Evolutionary conservation across 2,113 vertebrate genomes (phyloP), one percentile per base, ranked within the genome.

Genomic region (Cynopterus brachyotis): DNA sequence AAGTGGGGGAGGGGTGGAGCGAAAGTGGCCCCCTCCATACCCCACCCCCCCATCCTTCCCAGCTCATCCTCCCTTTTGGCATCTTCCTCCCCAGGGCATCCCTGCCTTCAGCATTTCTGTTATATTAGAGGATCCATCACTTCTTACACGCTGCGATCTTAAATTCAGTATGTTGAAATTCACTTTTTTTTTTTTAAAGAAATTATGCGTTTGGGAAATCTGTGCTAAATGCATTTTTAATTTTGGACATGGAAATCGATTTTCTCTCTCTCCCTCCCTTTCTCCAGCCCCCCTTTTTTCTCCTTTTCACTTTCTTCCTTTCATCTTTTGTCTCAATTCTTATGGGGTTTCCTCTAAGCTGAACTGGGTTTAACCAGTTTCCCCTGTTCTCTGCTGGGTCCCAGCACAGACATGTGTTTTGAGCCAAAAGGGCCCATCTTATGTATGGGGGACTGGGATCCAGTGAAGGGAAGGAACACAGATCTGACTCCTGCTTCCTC

Each of bases 191-290:
- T 66, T 40, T 53, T 64, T 50, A 35, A 89, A 75, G 37, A 93
- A 59, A 87, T 45, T 72, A 30, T 73, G 37, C 59, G 60, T 42
- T 45, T 83, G 80, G 94, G 57, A 79, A 69, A 87, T 75, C 24
- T 89, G 57, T 64, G 50, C 55, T 70, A 37, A 93, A 50, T 62
- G 16, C 17, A n/a, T 85, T 89, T 96, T 95, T 72, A 80, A 85
- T 69, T 82, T 69, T 66, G 30, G 72, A 66, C 30, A 35, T 20
- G 20, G 55, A 85, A 89, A 83, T 87, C 11, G 1, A 60, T 70
- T 85, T 59, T 84, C 6, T 26, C 20, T 26, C 1, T 79, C 20
- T 7, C 32, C 32, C 5, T n/a, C 2, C 0, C 5, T 26, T 60
- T 9, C 5, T 4, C 13, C 16, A 22, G 24, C 3, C 4, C 4